Evolutionary conservation across 92 coral and sea anemone species (phyloP), one percentile per base, ranked within the genome.

Genomic region (Siderastrea siderea): DNA sequence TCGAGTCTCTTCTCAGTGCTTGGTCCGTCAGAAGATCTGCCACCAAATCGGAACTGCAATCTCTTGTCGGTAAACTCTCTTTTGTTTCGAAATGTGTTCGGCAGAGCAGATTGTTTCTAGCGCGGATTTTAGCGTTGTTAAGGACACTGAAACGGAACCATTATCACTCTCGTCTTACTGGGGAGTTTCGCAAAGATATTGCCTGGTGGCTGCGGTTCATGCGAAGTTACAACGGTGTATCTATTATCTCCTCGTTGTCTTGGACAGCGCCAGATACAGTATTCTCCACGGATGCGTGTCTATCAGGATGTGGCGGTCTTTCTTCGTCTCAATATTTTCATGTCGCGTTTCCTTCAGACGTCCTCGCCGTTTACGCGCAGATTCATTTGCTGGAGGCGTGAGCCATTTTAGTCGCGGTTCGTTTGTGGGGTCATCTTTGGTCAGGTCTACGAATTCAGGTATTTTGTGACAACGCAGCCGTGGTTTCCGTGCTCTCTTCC

Each of bases 51-150:
- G 38, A 26, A 26, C 38, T 26, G 38, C 38, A 26, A 26, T 26
- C 38, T 26, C 38, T 26, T 26, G 38, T 26, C 38, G 38, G 38
- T 26, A 26, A 26, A 26, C 38, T 83, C 19, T 71, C 69, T 5
- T 83, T 83, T 64, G 77, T 83, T 38, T 47, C 53, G 14, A 81
- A 81, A 72, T 71, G 87, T 53, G 80, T 73, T 19, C 79, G 81
- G 7, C 88, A 84, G 81, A 84, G 81, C 38, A 79, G 81, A 57
- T 54, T 83, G 15, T 83, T 83, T 73, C 46, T 72, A 13, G 44
- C 77, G 8, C 87, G 80, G 43, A 57, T 83, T 49, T 61, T 83
- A 67, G 79, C 61, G 3, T 50, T 83, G 66, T 63, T 83, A 50
- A 13, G 77, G n/a, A 17, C 80, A 64, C 54, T 83, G 16, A 71